Conservation (phyloP, 2,888 invertebrate genomes). For the Caenorhabditis sulstoni region DNA sequence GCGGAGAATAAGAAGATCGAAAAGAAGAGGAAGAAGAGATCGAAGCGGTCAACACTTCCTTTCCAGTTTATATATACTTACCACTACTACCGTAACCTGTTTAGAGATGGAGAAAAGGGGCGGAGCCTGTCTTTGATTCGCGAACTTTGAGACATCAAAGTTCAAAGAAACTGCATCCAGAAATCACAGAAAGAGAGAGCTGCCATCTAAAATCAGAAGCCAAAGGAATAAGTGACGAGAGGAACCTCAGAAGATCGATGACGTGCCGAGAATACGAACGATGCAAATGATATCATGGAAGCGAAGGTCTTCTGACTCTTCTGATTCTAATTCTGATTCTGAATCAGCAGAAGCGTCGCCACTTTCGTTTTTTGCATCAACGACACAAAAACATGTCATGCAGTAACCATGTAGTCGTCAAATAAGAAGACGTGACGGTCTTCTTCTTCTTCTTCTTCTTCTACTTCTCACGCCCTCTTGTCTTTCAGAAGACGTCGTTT, state of each 20-base stretch:
- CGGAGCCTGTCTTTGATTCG: slow-evolving; percentile 19
- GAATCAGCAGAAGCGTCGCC: not conserved
- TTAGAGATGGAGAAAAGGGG: slow-evolving; percentile 12
- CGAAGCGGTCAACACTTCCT: slow-evolving; percentile 28
- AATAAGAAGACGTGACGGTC: not conserved
- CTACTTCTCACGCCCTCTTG: no score
- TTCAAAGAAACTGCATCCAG: not conserved
- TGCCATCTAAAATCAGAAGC: not conserved
- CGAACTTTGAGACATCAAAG: slow-evolving; percentile 40
- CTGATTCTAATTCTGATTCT: not conserved
- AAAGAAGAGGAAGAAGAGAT: slow-evolving; percentile 3
- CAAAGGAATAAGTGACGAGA: slow-evolving; percentile 9
- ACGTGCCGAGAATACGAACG: not conserved
- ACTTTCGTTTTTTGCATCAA: slow-evolving; percentile 1
- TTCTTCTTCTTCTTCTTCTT: no score
- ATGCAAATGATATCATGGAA: slow-evolving; percentile 4
- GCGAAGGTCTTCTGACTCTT: no score
- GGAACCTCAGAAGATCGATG: no score
- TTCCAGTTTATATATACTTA: slow-evolving; percentile 18
- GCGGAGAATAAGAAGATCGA: not conserved
- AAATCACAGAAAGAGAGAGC: not conserved
- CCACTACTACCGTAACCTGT: slow-evolving; percentile 21
- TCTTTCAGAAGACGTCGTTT: not conserved
- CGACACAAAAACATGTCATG: not conserved
- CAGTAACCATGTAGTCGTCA: not conserved